Conservation (phyloP, 2,113 vertebrate species). For the Formicarius rufipectus region DNA sequence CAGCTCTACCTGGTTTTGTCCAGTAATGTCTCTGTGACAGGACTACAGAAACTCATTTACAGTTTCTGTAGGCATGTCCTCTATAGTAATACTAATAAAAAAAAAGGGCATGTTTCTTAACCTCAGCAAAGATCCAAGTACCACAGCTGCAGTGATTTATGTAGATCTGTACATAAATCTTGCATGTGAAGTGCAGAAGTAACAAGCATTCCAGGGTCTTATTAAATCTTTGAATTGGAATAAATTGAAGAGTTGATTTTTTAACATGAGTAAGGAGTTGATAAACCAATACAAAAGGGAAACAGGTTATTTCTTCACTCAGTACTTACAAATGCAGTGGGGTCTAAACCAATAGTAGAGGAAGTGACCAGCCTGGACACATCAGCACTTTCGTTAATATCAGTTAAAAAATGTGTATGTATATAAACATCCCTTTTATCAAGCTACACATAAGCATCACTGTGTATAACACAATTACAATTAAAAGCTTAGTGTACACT, state of each 20-base stretch:
- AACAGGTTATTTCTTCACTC: conserved; percentile 24
- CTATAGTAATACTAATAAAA: not conserved
- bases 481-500: conserved; percentile 78
- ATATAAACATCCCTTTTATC: conserved; percentile 72
- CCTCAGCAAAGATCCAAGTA: not conserved
- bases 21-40: not conserved
- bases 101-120: not conserved
- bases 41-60: not conserved
- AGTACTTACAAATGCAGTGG: conserved; percentile 39
- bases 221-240: not conserved
- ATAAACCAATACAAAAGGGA: conserved; percentile 16
- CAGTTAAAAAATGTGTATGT: conserved; percentile 72
- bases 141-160: not conserved
- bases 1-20: conserved; percentile 10
- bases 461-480: conserved; percentile 73
- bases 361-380: conserved; percentile 68
- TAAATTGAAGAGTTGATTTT: not conserved
- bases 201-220: not conserved
- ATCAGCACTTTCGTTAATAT: conserved; percentile 67
- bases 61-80: not conserved
- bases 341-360: conserved; percentile 54
- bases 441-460: conserved; percentile 75
- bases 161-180: conserved; percentile 46
- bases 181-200: not conserved
- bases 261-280: not conserved